These are phyloP conservation scores for Nixonia krombeini DNA, from an alignment of 1,140 invertebrate species.

Conservation along the genomic window DNA sequence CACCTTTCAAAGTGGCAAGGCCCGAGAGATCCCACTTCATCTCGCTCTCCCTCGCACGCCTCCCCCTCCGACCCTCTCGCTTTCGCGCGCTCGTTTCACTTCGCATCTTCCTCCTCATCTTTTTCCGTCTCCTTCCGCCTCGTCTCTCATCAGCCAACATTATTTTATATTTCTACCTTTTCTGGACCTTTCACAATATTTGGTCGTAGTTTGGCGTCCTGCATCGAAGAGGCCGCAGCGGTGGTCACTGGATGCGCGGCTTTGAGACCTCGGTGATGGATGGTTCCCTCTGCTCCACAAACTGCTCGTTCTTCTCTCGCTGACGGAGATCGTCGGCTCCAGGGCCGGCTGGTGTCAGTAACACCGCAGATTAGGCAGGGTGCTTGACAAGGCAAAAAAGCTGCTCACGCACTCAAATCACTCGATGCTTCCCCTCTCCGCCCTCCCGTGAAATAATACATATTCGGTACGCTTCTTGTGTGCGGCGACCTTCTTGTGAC, in stretches of 20 bases:
- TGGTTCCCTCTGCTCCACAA: slow-evolving; percentile 63
- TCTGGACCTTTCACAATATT: slow-evolving; percentile 74
- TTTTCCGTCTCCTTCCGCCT: slow-evolving; percentile 11
- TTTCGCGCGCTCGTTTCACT: too few relatives aligned
- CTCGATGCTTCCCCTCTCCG: slow-evolving; percentile 12
- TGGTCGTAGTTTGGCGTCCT: slow-evolving; percentile 64
- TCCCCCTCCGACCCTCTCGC: too few relatives aligned
- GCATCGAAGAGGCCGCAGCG: slow-evolving; percentile 42
- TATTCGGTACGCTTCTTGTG: too few relatives aligned
- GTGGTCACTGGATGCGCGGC: slow-evolving; percentile 62
- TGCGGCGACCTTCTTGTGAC: too few relatives aligned
- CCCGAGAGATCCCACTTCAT: slow-evolving; percentile 36
- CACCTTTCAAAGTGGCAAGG: slow-evolving; percentile 47
- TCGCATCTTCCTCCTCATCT: slow-evolving; percentile 1
- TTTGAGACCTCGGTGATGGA: slow-evolving; percentile 70
- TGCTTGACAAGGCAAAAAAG: slow-evolving; percentile 49
- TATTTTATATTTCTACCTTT: slow-evolving; percentile 71
- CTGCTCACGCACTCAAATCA: slow-evolving; percentile 32
- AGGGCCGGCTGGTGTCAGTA: slow-evolving; percentile 54
- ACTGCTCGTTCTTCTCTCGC: slow-evolving; percentile 52
- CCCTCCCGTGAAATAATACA: slow-evolving; percentile 37
- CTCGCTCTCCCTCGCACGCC: slow-evolving; percentile 14
- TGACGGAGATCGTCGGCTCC: slow-evolving; percentile 38
- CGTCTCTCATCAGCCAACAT: slow-evolving; percentile 54
- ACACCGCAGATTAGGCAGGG: slow-evolving; percentile 49